A percentile compares a stretch with the other conserved stretches of the same genome.
Conservation (phyloP, 2,113 vertebrate species). For the Psephotus haematonotus region DNA sequence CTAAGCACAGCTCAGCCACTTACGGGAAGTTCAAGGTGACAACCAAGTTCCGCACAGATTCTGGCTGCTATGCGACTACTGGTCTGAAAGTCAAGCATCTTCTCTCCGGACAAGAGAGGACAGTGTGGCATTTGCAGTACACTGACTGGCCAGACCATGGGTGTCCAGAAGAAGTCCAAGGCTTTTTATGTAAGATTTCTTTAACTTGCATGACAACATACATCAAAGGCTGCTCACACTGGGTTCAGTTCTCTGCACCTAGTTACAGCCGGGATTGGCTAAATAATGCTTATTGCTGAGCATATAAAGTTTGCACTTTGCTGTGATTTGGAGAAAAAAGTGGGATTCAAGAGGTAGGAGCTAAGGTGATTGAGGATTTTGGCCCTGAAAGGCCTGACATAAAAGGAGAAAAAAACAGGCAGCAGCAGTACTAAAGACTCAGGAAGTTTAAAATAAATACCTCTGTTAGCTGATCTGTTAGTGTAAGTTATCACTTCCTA, state of each 20-base stretch:
- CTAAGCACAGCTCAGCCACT: conserved; percentile 86
- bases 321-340: background rate
- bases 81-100: conserved; percentile 87
- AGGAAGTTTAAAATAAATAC: background rate
- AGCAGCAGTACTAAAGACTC: background rate
- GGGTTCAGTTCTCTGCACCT: background rate
- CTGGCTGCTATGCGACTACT: conserved; percentile 85
- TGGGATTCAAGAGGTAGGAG: background rate
- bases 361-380: background rate
- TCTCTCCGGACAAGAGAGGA: conserved; percentile 82
- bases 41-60: conserved; percentile 87
- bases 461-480: background rate
- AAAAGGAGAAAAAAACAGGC: background rate
- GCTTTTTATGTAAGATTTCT: conserved; percentile 87
- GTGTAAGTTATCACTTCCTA: background rate
- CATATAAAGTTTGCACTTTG: background rate
- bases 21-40: conserved; percentile 88
- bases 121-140: conserved; percentile 87
- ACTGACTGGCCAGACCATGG: conserved; percentile 89
- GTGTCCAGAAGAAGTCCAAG: conserved; percentile 91
- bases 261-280: background rate
- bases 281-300: background rate
- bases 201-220: background rate
- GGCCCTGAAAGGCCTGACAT: background rate
- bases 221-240: background rate